A percentile compares a stretch with the other conserved stretches of the same genome.
Evolutionary conservation across 2,888 invertebrate species (phyloP).

Genomic region (Drosophila merina): DNA sequence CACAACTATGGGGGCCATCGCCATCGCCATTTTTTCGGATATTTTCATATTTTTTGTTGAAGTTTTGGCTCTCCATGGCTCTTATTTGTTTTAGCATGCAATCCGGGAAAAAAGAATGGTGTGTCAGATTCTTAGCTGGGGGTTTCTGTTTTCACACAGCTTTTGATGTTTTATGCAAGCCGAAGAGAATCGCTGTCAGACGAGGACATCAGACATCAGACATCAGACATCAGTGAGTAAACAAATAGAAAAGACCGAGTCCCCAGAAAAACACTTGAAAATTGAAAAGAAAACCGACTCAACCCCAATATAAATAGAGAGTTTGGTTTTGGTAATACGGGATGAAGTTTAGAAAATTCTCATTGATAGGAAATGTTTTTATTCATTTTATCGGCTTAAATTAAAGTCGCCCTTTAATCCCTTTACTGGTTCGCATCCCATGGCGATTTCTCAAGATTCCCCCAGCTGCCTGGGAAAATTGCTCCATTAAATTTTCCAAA

Average conservation of each 20-base stretch:
- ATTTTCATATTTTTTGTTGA: slow-evolving; percentile 15
- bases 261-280: slow-evolving; percentile 3
- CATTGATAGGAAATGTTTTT: neutral
- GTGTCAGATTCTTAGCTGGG: slow-evolving; percentile 17
- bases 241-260: neutral
- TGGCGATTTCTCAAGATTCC: slow-evolving; percentile 21
- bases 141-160: slow-evolving; percentile 41
- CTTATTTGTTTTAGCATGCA: slow-evolving; percentile 63
- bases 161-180: slow-evolving; percentile 75
- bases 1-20: slow-evolving; percentile 51
- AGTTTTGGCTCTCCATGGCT: slow-evolving; percentile 36
- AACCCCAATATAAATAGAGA: slow-evolving; percentile 4
- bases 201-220: slow-evolving; percentile 5
- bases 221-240: slow-evolving; percentile 14
- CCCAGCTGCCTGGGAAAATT: slow-evolving; percentile 30
- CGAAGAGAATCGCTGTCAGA: slow-evolving; percentile 16
- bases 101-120: slow-evolving; percentile 8
- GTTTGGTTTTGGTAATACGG: slow-evolving; percentile 1
- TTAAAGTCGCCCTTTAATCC: slow-evolving; percentile 8
- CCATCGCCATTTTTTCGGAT: slow-evolving; percentile 28
- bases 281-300: slow-evolving; percentile 17
- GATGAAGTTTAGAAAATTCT: neutral
- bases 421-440: slow-evolving; percentile 1
- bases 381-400: neutral
- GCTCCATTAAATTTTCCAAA: slow-evolving; percentile 43